A percentile compares a stretch with the other conserved stretches of the same genome.
These are phyloP conservation scores for Corythornis madagascariensis DNA, from an alignment of 2,113 vertebrate genomes.

Conservation along the genomic window DNA sequence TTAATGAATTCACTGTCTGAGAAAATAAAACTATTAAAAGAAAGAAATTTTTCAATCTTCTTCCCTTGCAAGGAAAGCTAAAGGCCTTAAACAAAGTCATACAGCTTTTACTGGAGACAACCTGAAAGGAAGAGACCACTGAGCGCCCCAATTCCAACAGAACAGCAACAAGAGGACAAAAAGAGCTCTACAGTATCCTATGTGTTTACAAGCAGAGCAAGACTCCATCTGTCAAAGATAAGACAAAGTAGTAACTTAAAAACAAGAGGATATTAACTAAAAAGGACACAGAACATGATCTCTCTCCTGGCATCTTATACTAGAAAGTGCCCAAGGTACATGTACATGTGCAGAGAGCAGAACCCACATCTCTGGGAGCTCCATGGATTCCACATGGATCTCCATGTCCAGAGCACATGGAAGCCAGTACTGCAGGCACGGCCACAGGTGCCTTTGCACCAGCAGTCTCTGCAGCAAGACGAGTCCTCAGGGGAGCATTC, in stretches of 20 bases:
- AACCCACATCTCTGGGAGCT: too few species aligned
- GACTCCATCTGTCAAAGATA: not conserved
- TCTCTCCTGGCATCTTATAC: not conserved
- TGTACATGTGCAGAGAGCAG: too few species aligned
- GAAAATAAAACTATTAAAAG: not conserved
- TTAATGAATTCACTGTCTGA: not conserved
- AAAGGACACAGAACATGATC: accelerated
- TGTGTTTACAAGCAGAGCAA: not conserved
- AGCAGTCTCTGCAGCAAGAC: not conserved
- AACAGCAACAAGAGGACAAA: not conserved
- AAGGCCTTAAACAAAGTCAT: not conserved
- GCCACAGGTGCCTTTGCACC: not conserved
- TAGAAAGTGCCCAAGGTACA: not conserved
- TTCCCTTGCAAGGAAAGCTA: not conserved
- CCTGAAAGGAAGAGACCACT: not conserved
- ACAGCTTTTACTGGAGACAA: not conserved
- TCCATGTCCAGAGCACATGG: not conserved
- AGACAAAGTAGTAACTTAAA: not conserved
- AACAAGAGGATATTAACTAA: not conserved
- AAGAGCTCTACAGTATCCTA: not conserved
- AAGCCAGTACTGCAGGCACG: not conserved
- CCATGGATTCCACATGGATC: not conserved
- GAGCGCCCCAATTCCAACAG: not conserved
- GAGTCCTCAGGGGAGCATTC: not conserved
- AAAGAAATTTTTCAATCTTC: not conserved